Percentiles rank a stretch among this genome's conserved stretches.
phyloP scores from a whole-genome alignment of 2,113 vertebrate species.

The Malurus cyaneus region DNA sequence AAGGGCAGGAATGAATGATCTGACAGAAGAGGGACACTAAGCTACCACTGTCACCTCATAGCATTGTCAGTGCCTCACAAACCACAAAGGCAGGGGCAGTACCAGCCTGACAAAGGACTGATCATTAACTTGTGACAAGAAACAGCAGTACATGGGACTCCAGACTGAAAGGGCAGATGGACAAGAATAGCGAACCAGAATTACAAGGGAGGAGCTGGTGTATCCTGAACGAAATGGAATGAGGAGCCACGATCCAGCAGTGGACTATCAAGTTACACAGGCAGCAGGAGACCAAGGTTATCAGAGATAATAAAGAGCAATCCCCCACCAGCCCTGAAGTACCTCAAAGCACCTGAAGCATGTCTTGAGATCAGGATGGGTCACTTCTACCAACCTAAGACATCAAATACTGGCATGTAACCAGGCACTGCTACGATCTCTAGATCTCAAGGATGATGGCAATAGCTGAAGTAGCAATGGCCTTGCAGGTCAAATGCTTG shows the following conservation, averaged over 20 bases:
- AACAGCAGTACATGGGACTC: not conserved
- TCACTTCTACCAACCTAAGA: not conserved
- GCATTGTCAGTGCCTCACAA: not conserved
- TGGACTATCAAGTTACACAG: not conserved
- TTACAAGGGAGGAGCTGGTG: not conserved
- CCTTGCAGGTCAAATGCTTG: not conserved
- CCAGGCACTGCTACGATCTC: not conserved
- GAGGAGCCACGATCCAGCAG: not conserved
- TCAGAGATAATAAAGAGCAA: not conserved
- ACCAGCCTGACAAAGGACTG: not conserved
- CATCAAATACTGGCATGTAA: not conserved
- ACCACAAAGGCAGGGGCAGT: not conserved
- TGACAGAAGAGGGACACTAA: not conserved
- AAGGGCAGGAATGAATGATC: not conserved
- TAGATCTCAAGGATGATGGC: not conserved
- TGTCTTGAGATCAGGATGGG: not conserved
- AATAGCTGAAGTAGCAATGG: not conserved
- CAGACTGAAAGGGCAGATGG: not conserved
- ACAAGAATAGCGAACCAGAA: not conserved
- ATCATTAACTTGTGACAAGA: not conserved
- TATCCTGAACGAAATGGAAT: not conserved
- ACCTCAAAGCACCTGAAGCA: not conserved
- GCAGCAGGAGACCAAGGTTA: not conserved
- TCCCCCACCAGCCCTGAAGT: not conserved
- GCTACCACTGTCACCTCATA: not conserved